Percentiles rank a stretch among this genome's conserved stretches.
Conservation (phyloP, 2,113 vertebrate species). For the Thermophis baileyi region DNA sequence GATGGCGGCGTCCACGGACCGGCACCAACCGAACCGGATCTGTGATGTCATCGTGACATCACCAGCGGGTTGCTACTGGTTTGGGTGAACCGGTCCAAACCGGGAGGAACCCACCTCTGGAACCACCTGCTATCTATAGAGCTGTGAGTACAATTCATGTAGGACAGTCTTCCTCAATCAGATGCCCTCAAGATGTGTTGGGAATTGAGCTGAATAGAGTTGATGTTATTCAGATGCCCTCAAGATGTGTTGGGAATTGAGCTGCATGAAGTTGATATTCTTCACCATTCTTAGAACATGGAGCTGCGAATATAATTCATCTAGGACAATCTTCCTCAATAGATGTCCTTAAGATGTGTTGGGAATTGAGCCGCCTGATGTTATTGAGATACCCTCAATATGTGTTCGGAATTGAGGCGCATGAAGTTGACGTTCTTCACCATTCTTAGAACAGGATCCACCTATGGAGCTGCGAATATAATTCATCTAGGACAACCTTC, state of each 20-base stretch:
- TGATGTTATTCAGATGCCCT: neutral
- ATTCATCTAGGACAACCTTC: neutral
- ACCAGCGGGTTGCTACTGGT: too few relatives aligned
- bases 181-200: neutral
- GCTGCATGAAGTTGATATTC: neutral
- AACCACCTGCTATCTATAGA: neutral
- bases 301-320: neutral
- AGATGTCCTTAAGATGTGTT: neutral
- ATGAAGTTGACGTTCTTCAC: neutral
- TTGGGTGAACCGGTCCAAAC: too few relatives aligned
- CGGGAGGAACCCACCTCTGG: too few relatives aligned
- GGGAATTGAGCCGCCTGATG: neutral
- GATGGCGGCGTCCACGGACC: too few relatives aligned
- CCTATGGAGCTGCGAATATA: neutral
- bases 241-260: neutral
- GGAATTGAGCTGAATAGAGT: neutral
- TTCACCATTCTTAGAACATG: neutral
- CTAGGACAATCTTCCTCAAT: neutral
- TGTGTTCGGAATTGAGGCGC: neutral
- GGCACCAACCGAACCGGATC: too few relatives aligned
- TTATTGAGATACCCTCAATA: neutral
- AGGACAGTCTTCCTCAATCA: neutral
- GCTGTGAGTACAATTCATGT: neutral
- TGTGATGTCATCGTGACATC: too few relatives aligned
- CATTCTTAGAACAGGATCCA: neutral